Evolutionary conservation across 1,140 invertebrate species (phyloP), one percentile per base, ranked within the genome.

Genomic region (Diprion similis): DNA sequence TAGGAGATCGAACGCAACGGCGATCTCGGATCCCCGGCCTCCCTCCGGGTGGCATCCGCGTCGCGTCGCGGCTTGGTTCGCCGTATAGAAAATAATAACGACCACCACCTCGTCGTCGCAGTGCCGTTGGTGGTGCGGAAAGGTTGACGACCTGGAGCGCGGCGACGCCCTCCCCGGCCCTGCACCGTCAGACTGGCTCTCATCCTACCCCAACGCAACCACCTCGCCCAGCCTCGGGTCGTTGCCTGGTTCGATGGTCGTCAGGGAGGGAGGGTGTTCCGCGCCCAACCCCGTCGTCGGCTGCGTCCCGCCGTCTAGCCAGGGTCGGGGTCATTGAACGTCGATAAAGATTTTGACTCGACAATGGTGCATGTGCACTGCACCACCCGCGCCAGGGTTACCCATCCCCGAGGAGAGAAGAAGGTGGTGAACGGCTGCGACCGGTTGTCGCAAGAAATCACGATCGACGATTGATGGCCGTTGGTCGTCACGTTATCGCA

Each of bases 271-370:
- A 76, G 75, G 76, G 78, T 80, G 76, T 77, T 78, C 76, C 75
- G 46, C 15, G 73, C 76, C 78, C 77, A 74, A 73, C 78, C 72
- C 72, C 72, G 69, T 74, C 73, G 73, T 74, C 74, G 77, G 76
- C 79, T 79, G 76, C 79, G 80, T 76, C 78, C 78, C 75, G 78
- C 78, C 81, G 87, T 88, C 87, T 88, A 86, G 86, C 86, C 86
- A 87, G 87, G 85, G 84, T 87, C 86, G 87, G 86, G 86, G 85
- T 88, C 87, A 84, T 88, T 88, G 87, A 87, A 88, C 86, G 87
- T 88, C 85, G 86, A 87, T 88, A 87, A 88, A 88, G 87, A 88
- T 87, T 87, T 88, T 83, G 83, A 85, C 85, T 85, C 84, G 76
- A 80, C 86, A 81, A 79, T 84, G 79, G 84, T 78, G 80, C 82